phyloP scores from a whole-genome alignment of 2,797 vertebrate species.

The Galaxias olidus region DNA sequence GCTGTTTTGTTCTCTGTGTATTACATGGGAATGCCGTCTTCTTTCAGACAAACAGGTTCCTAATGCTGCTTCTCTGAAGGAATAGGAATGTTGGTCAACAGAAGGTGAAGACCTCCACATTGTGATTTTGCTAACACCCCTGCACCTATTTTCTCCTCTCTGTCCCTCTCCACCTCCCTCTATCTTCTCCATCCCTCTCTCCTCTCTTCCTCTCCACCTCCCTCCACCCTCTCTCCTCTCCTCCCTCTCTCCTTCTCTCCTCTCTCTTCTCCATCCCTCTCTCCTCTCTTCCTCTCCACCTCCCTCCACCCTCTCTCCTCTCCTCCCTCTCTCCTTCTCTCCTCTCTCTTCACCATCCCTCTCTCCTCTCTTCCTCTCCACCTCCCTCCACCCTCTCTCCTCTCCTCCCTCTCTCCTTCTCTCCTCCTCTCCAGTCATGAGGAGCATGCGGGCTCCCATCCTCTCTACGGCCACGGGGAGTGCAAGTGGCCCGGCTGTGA shows the following conservation, averaged over 20 bases:
- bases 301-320: constrained; percentile 2
- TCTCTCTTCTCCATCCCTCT: constrained; percentile 6
- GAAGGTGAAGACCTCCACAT: too few species aligned
- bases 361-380: too few species aligned
- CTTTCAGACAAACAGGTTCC: too few species aligned
- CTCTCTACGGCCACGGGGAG: constrained; percentile 96
- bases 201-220: too few species aligned
- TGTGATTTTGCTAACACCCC: neutral
- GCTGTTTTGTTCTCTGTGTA: too few species aligned
- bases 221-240: neutral
- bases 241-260: constrained; percentile 5
- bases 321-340: constrained; percentile 4
- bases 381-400: neutral
- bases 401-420: neutral
- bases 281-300: constrained; percentile 1
- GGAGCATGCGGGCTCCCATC: constrained; percentile 90
- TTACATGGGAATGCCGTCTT: too few species aligned
- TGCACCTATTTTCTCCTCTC: neutral
- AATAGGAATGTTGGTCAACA: too few species aligned
- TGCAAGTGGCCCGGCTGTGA: constrained; percentile 99
- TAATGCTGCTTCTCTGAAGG: too few species aligned
- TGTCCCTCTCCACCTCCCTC: neutral
- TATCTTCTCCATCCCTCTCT: neutral
- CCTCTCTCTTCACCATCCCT: neutral
- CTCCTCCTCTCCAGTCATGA: constrained; percentile 75